Evolutionary conservation across 2,888 invertebrate genomes (phyloP), one percentile per base, ranked within the genome.

Genomic region (Nomada fabriciana): DNA sequence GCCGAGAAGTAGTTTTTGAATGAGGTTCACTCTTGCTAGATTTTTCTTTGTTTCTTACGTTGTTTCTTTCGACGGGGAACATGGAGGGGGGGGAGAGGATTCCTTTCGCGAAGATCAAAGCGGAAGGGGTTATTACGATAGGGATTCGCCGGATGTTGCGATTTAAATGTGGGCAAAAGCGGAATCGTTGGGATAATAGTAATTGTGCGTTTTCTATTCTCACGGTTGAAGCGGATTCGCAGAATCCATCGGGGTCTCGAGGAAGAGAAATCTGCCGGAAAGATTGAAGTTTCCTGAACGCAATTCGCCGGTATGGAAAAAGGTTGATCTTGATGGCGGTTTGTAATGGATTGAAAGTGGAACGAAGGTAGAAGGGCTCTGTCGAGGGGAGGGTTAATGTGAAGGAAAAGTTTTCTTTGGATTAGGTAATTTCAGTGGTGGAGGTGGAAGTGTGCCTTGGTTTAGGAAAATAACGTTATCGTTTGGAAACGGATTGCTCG

Each of bases 221-320:
- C 80, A 71, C 71, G 80, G 55, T 64, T 29, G n/a, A 59, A 23
- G 59, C 13, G 47, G 70, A 64, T 70, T 60, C 76, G n/a, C n/a
- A 18, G 79, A 76, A 76, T 79, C 70, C 59, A 79, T 79, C 57
- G 59, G 29, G 50, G 29, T 50, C 55, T 76, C 68, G 29, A n/a
- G 42, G 68, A 76, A 76, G 57, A 76, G 64, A 79, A 79, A 79
- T 79, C 76, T 20, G 64, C 36, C 29, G 64, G 52, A 65, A 70
- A 43, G 69, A 50, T 64, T 67, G 29, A 57, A 36, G 63, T 63
- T 70, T 55, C 63, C 60, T 57, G 36, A 23, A 57, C 57, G 42
- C n/a, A 18, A 75, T 53, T 50, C 43, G 50, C 47, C 2, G 53
- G 5, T 64, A 18, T 25, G 43, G 63, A 47, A 63, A 47, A 64